Evolutionary conservation across 2,113 vertebrate genomes (phyloP).

Genomic region (Platycercus adscitus): DNA sequence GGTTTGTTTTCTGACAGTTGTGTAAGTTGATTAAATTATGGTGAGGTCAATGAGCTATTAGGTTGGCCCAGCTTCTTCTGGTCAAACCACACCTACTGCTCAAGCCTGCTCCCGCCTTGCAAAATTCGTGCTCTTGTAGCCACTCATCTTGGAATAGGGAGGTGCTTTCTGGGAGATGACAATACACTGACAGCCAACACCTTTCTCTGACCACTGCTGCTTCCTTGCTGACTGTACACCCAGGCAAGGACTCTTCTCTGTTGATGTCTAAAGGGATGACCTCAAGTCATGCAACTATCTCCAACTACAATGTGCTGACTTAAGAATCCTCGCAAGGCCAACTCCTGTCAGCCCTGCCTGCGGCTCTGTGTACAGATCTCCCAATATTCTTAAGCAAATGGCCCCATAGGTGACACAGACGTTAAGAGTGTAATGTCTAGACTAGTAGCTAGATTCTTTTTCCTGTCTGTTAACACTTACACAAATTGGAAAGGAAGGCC

Average conservation of each 20-base stretch:
- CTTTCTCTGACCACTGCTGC: neutral
- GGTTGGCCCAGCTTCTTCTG: neutral
- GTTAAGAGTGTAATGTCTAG: neutral
- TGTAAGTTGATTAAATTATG: neutral
- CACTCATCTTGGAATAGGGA: neutral
- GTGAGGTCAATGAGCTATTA: neutral
- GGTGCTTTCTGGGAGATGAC: neutral
- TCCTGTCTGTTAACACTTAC: neutral
- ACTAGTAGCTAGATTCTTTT: neutral
- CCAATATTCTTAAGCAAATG: neutral
- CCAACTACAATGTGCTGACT: neutral
- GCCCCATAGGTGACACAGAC: accelerated
- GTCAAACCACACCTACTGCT: neutral
- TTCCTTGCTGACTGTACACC: neutral
- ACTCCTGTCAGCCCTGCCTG: neutral
- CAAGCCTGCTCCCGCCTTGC: neutral
- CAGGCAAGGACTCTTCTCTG: neutral
- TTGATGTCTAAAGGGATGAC: neutral
- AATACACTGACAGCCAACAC: neutral
- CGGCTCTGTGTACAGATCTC: neutral
- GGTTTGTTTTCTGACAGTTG: neutral
- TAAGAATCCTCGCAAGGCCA: neutral
- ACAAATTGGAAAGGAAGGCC: neutral
- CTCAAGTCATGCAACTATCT: neutral
- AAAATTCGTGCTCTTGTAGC: neutral